Evolutionary conservation across 1,140 invertebrate genomes (phyloP).

Genomic region (Marisa cornuarietis): DNA sequence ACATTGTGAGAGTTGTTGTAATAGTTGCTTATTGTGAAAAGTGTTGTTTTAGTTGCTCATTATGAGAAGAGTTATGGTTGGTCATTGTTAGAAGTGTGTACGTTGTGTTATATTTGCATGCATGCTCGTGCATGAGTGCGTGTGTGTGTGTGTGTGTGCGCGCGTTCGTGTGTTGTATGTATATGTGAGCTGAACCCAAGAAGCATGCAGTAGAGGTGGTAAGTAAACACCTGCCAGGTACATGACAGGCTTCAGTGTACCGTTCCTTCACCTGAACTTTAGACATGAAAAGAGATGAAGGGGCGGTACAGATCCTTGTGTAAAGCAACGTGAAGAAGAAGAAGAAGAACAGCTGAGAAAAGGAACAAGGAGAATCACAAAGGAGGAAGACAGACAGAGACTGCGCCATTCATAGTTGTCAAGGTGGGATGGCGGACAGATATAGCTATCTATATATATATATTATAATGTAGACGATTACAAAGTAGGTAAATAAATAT

Average conservation of each 20-base stretch:
- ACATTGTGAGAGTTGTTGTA: no score
- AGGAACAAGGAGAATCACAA: no score
- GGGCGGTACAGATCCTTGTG: not conserved
- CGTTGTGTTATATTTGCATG: no score
- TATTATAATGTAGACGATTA: no score
- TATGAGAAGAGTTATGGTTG: not conserved
- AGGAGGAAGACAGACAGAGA: no score
- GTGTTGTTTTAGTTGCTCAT: not conserved
- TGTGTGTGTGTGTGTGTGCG: not conserved
- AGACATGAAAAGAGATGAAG: not conserved
- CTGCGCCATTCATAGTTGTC: no score
- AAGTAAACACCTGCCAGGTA: not conserved
- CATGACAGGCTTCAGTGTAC: not conserved
- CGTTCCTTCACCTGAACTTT: not conserved
- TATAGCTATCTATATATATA: no score
- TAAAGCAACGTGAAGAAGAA: not conserved
- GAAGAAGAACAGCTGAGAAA: not conserved
- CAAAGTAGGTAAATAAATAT: no score
- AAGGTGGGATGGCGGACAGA: no score
- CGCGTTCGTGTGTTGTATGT: not conserved
- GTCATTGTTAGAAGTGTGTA: no score
- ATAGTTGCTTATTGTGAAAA: no score
- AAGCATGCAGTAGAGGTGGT: not conserved
- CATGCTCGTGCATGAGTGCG: not conserved
- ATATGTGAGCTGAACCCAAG: not conserved